phyloP scores from a whole-genome alignment of 2,888 invertebrate species.

The Plusia festucae region DNA sequence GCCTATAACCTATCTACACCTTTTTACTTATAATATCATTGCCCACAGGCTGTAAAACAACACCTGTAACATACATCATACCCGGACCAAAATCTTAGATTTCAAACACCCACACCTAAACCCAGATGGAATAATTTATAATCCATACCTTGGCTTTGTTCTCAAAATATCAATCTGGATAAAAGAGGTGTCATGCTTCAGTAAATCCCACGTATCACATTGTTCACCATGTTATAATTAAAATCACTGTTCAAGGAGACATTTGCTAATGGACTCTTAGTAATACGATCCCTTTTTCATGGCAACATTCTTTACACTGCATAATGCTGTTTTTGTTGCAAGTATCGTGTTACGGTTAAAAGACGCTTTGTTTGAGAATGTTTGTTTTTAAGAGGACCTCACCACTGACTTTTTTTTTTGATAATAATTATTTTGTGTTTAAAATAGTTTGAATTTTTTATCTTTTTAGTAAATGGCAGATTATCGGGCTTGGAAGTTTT shows the following conservation, averaged over 20 bases:
- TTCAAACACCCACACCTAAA: not conserved
- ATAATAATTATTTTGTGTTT: not conserved
- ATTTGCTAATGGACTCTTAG: constrained; percentile 62
- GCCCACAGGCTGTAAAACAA: too few relatives aligned
- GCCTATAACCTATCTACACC: too few relatives aligned
- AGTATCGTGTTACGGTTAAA: constrained; percentile 29
- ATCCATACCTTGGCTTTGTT: not conserved
- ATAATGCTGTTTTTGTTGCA: constrained; percentile 44
- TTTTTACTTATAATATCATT: too few relatives aligned
- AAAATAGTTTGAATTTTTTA: too few relatives aligned
- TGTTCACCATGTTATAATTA: constrained; percentile 51
- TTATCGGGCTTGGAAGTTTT: too few relatives aligned
- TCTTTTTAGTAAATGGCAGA: not conserved
- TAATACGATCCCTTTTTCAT: constrained; percentile 58
- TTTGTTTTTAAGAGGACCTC: not conserved
- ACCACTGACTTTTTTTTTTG: not conserved
- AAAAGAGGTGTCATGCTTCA: not conserved
- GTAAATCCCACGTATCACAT: constrained; percentile 10
- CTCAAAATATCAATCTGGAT: not conserved
- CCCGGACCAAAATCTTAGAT: too few relatives aligned
- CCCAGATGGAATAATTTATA: not conserved
- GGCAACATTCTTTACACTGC: constrained; percentile 48
- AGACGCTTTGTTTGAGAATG: not conserved
- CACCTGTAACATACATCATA: too few relatives aligned
- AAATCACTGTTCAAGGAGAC: constrained; percentile 48